Evolutionary conservation across 1,140 invertebrate species (phyloP).

Genomic region (Eupristina koningsbergeri): DNA sequence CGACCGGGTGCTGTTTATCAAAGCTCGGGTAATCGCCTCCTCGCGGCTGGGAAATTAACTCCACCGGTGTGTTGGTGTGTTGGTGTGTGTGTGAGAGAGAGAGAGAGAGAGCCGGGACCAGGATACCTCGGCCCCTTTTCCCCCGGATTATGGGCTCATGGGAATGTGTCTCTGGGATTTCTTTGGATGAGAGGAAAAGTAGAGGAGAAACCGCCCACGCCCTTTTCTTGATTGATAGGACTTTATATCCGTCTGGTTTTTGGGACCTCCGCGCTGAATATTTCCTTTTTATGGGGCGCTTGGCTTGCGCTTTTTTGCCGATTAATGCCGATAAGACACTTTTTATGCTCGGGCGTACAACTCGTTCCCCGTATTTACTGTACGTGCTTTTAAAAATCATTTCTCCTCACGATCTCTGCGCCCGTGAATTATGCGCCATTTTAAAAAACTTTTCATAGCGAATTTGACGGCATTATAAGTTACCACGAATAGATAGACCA

Average conservation of each 20-base stretch:
- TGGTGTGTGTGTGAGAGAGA: too few relatives aligned
- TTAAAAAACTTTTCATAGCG: too few relatives aligned
- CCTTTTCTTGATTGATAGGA: neutral
- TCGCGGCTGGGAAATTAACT: too few relatives aligned
- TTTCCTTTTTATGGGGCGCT: neutral
- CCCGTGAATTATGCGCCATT: too few relatives aligned
- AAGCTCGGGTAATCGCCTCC: neutral
- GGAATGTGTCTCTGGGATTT: neutral
- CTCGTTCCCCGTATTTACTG: too few relatives aligned
- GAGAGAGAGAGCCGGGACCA: neutral
- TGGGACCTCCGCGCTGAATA: neutral
- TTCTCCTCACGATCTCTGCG: too few relatives aligned
- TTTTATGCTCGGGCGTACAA: neutral
- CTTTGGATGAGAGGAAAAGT: neutral
- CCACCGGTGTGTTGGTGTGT: too few relatives aligned
- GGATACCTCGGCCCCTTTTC: neutral
- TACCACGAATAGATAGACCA: too few relatives aligned
- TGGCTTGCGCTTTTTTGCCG: neutral
- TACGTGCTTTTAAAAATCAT: too few relatives aligned
- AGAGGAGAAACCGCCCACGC: neutral
- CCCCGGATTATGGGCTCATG: neutral
- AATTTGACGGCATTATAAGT: too few relatives aligned
- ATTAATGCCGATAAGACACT: neutral
- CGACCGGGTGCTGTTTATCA: slow-evolving; percentile 2
- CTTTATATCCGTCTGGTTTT: too few relatives aligned